These are phyloP conservation scores for Galbula dea DNA, from an alignment of 2,113 vertebrate species.

Conservation along the genomic window DNA sequence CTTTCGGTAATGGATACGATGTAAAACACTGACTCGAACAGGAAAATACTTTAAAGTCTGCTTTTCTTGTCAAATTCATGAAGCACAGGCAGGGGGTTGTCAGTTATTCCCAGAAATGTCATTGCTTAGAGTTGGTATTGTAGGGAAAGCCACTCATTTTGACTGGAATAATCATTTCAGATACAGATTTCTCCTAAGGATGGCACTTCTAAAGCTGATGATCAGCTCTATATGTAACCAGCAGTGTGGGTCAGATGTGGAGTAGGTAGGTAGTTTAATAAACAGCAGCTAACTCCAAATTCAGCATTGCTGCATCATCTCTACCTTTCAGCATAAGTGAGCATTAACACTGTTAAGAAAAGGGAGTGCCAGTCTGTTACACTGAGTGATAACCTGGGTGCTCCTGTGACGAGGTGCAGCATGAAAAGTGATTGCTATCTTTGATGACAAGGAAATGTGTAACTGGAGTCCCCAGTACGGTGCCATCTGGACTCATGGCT, in stretches of 20 bases:
- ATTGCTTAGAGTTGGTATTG: slow-evolving; percentile 2
- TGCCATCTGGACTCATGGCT: neutral
- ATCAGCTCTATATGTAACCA: neutral
- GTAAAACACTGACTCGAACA: slow-evolving; percentile 44
- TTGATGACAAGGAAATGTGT: neutral
- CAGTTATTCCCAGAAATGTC: slow-evolving; percentile 30
- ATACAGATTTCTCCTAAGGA: neutral
- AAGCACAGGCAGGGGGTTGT: slow-evolving; percentile 42
- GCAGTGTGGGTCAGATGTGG: neutral
- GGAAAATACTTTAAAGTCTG: slow-evolving; percentile 41
- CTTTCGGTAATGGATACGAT: slow-evolving; percentile 25
- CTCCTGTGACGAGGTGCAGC: neutral
- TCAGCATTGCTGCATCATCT: neutral
- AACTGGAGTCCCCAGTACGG: neutral
- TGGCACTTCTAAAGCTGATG: neutral
- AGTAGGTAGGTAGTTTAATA: neutral
- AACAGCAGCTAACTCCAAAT: neutral
- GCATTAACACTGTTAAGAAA: neutral
- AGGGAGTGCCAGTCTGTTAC: neutral
- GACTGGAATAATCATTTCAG: neutral
- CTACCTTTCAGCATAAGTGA: neutral
- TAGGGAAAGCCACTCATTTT: neutral
- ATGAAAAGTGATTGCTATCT: neutral
- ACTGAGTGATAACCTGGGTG: neutral
- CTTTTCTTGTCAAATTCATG: slow-evolving; percentile 47